These are phyloP conservation scores for Rhagonycha fulva DNA, from an alignment of 2,888 invertebrate genomes.

Conservation along the genomic window DNA sequence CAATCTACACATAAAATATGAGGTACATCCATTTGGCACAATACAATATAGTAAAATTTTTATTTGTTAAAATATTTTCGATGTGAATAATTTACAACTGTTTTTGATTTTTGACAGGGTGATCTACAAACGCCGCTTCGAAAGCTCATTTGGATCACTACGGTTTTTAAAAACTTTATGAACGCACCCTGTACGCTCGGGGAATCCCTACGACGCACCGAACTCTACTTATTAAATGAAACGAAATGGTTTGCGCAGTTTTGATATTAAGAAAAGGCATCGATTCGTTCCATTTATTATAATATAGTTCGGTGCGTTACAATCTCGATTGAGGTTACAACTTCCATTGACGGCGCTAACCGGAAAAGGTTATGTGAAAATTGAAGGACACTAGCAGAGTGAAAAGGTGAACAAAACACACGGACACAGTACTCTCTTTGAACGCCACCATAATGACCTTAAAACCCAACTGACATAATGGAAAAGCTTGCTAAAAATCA, in stretches of 20 bases:
- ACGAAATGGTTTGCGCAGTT: no score
- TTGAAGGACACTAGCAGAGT: not conserved
- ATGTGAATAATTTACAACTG: constrained; percentile 32
- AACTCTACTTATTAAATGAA: not conserved
- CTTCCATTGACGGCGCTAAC: not conserved
- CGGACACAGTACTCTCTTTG: not conserved
- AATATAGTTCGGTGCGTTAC: not conserved
- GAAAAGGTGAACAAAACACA: not conserved
- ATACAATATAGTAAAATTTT: constrained; percentile 45
- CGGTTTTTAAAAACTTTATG: not conserved
- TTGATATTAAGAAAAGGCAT: no score
- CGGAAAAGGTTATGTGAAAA: not conserved
- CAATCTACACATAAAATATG: constrained; percentile 55
- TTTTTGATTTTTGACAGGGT: constrained; percentile 10
- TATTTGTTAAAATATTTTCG: constrained; percentile 29
- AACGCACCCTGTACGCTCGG: not conserved
- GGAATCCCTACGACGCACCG: not conserved
- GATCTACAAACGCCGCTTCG: not conserved
- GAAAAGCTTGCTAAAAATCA: not conserved
- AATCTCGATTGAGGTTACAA: not conserved
- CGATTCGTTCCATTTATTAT: not conserved
- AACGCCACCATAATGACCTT: not conserved
- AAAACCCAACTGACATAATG: not conserved
- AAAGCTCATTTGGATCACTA: not conserved
- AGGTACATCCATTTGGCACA: constrained; percentile 84